phyloP scores from a whole-genome alignment of 2,797 vertebrate genomes.

The Vipera ursinii region DNA sequence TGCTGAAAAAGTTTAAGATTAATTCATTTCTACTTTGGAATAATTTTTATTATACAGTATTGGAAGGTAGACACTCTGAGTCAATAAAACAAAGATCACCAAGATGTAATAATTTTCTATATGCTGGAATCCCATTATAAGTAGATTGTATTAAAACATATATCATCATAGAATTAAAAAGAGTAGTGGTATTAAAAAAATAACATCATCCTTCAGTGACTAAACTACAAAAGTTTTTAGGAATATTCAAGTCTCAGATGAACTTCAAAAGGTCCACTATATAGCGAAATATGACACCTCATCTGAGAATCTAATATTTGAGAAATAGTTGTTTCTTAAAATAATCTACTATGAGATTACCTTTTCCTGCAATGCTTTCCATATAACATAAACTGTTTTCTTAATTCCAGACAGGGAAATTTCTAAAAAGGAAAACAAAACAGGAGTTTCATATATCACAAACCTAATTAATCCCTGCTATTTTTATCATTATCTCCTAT shows the following conservation, averaged over 20 bases:
- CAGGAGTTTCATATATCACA: neutral
- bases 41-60: neutral
- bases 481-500: neutral
- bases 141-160: neutral
- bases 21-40: neutral
- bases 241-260: neutral
- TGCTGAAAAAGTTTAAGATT: neutral
- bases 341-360: constrained; percentile 4
- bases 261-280: neutral
- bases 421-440: neutral
- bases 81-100: neutral
- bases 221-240: neutral
- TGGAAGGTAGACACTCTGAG: neutral
- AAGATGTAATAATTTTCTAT: neutral
- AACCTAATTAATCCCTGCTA: neutral
- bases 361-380: neutral
- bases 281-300: neutral
- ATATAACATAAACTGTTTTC: neutral
- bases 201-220: neutral
- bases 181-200: neutral
- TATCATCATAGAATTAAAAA: neutral
- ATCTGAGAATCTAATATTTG: neutral
- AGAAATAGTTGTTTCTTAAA: neutral
- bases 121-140: neutral
- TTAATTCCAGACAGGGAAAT: neutral